Conservation (phyloP, 2,888 invertebrate genomes). For the Gerris lacustris region DNA sequence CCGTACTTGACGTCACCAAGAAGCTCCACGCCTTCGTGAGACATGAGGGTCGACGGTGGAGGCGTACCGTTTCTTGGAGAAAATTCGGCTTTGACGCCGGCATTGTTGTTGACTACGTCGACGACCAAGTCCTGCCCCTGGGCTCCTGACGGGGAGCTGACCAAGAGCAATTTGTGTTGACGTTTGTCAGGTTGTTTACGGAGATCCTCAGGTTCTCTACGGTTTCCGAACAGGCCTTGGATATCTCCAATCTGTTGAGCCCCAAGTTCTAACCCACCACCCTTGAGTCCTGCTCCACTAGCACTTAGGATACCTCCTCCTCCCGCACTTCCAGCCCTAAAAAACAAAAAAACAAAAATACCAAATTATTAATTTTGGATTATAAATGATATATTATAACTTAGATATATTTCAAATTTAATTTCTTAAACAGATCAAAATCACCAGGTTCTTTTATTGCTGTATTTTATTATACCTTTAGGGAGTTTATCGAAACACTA, state of each 20-base stretch:
- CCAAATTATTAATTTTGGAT: not conserved
- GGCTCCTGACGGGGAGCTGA: conserved; percentile 34
- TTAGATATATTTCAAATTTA: no score
- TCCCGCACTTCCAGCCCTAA: conserved; percentile 26
- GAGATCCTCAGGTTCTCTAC: conserved; percentile 67
- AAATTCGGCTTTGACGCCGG: conserved; percentile 41
- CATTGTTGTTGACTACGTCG: conserved; percentile 40
- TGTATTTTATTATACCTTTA: no score
- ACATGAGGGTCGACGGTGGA: conserved; percentile 24
- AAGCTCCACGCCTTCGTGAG: conserved; percentile 29
- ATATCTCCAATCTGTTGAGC: conserved; percentile 41
- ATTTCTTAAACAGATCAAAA: no score
- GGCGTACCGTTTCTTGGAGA: conserved; percentile 57
- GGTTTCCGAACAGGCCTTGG: conserved; percentile 43
- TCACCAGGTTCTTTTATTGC: no score
- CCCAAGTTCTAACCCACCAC: conserved; percentile 47
- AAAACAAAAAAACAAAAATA: conserved; percentile 5
- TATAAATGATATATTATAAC: not conserved
- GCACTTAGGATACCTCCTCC: conserved; percentile 33
- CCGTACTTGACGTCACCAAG: conserved; percentile 32
- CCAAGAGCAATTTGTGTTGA: conserved; percentile 37
- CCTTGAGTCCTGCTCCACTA: conserved; percentile 56
- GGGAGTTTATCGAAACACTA: no score
- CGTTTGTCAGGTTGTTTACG: conserved; percentile 41
- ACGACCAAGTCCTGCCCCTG: conserved; percentile 39